These are phyloP conservation scores for Platycheirus rosarum DNA, from an alignment of 2,888 invertebrate species.

Conservation along the genomic window DNA sequence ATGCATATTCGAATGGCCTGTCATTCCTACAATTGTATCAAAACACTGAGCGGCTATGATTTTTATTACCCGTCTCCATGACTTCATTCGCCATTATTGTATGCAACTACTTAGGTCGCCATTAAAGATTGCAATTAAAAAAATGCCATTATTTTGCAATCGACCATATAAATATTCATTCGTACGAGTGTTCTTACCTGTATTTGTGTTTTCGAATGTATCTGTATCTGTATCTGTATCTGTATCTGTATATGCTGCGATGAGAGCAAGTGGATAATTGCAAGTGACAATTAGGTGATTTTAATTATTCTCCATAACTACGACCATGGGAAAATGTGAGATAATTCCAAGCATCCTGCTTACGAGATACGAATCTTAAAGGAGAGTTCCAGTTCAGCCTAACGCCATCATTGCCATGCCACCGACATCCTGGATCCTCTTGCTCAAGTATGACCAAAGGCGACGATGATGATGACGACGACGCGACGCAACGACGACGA, in stretches of 20 bases:
- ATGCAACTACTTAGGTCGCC: slow-evolving; percentile 58
- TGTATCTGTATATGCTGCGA: slow-evolving; percentile 2
- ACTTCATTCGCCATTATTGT: slow-evolving; percentile 55
- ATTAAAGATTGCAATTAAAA: slow-evolving; percentile 68
- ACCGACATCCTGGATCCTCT: neutral
- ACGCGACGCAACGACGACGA: slow-evolving; percentile 24
- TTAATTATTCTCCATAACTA: slow-evolving; percentile 68
- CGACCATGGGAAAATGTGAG: slow-evolving; percentile 73
- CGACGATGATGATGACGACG: slow-evolving; percentile 30
- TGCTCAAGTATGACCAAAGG: neutral
- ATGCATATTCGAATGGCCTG: no score
- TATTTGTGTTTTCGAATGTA: neutral
- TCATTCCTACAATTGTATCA: slow-evolving; percentile 4
- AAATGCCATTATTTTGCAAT: slow-evolving; percentile 61
- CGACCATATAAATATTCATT: slow-evolving; percentile 62
- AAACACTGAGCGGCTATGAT: slow-evolving; percentile 27
- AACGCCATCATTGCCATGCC: slow-evolving; percentile 54
- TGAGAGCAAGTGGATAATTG: slow-evolving; percentile 63
- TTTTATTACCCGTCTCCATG: slow-evolving; percentile 68
- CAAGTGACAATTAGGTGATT: slow-evolving; percentile 75
- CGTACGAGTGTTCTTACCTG: neutral
- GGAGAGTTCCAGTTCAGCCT: slow-evolving; percentile 42
- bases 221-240: neutral
- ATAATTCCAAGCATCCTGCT: slow-evolving; percentile 70
- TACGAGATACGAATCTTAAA: slow-evolving; percentile 65